Base-by-base conservation (phyloP, 2,113 vertebrate genomes). In the Oriolus oriolus region DNA sequence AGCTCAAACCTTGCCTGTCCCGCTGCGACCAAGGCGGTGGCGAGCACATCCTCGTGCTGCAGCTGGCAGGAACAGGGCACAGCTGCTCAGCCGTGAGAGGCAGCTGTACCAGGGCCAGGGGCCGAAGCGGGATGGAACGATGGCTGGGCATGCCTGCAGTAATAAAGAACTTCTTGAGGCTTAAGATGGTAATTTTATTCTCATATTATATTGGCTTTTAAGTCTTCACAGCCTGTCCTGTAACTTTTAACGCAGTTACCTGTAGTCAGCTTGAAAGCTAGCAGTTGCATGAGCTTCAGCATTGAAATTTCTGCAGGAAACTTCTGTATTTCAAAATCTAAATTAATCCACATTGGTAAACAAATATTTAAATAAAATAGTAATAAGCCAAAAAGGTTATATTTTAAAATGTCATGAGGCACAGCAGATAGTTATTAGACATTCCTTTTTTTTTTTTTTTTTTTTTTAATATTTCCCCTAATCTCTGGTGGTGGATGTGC, bases 71-170 rank as follows among this genome's bases (percentile, higher is more conserved):
- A n/a, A 13, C 33, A n/a, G 33, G 54, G 54, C 54, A 23, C 13
- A 57, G 54, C 54, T 57, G 54, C 54, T 57, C 19, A 7, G 33
- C 22, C 4, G 1, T 35, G 8, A 60, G 52, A 31, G 11, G 17
- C 0, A 2, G 10, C 6, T 49, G 35, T 21, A 4, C 30, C 4
- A 20, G 12, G n/a, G 2, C n/a, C 7, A 7, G 31, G 45, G 4
- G 11, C 42, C 17, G 16, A 24, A 16, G 9, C 9, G 18, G 2
- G 2, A 5, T 16, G 24, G 37, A 23, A 52, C 10, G 16, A 24
- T 37, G 22, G 3, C 69, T 76, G 63, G 33, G n/a, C 19, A 42
- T 3, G 5, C 50, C 39, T 47, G 35, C 47, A 21, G 64, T n/a
- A 49, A 28, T 16, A 22, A 33, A 30, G 19, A 42, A 37, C 19